Conservation (phyloP, 2,888 invertebrate genomes). For the Acanthococcus lagerstroemiae region DNA sequence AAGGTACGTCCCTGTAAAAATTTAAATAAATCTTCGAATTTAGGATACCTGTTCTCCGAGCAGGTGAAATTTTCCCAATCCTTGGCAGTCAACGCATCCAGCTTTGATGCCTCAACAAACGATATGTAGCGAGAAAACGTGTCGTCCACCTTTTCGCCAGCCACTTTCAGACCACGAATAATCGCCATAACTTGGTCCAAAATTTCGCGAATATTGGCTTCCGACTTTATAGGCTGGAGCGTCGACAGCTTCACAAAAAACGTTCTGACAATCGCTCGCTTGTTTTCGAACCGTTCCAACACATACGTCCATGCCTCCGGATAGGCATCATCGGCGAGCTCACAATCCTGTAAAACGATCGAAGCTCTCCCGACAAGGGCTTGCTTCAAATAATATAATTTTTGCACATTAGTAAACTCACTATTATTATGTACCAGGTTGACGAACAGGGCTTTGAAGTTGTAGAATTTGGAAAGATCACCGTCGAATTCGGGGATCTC, state of each 20-base stretch:
- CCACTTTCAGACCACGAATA: not conserved
- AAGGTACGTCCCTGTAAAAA: constrained; percentile 4
- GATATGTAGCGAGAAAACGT: not conserved
- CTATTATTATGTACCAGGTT: not conserved
- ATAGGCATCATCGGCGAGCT: not conserved
- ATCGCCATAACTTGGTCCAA: not conserved
- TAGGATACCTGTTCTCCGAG: not conserved
- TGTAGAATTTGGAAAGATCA: not conserved
- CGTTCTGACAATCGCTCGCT: not conserved
- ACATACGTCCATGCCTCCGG: not conserved
- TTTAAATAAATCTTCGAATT: not conserved
- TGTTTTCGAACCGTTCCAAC: not conserved
- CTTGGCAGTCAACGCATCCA: not conserved
- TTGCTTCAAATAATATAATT: constrained; percentile 3
- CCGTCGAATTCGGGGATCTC: constrained; percentile 10
- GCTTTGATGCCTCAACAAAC: not conserved
- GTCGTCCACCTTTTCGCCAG: not conserved
- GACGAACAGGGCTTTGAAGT: not conserved
- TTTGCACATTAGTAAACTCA: constrained; percentile 1
- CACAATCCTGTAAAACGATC: not conserved
- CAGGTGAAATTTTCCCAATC: not conserved
- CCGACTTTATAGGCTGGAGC: not conserved
- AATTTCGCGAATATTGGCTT: not conserved
- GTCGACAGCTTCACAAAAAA: not conserved
- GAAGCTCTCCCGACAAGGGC: not conserved